Evolutionary conservation across 2,797 vertebrate species (phyloP), one percentile per base, ranked within the genome.

Genomic region (Pangasius sanitwongsei): DNA sequence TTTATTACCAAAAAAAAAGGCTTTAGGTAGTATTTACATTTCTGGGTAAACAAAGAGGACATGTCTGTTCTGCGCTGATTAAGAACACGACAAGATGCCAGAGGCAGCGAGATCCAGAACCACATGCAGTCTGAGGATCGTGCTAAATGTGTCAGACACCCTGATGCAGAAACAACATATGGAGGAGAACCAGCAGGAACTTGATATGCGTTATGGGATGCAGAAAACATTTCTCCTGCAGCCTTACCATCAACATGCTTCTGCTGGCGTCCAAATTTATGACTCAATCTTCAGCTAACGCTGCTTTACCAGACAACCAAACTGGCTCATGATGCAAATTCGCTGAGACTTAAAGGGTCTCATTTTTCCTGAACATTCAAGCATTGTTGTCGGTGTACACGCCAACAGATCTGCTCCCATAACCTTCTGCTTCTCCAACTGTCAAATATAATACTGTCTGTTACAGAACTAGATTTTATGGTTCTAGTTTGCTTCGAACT

Each of bases 1-100:
- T 85, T 90, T 89, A 83, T 55, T 37, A 70, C n/a, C n/a, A 82
- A 50, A 70, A 48, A 65, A 41, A 41, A n/a, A 89, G 83, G 78
- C 55, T 85, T 80, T 80, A 84, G 80, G 72, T 90, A 83, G 90
- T 90, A 90, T 92, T 91, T 91, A 92, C 90, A 92, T 77, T 82
- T 90, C 9, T 55, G n/a, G 59, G 41, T 31, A 65, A 89, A 91
- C 85, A 80, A 85, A 65, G 86, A 78, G 25, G 86, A 75, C 69
- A 69, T 90, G 70, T 89, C 88, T 87, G 87, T 89, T 81, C 53
- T 78, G 59, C n/a, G 25, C 28, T 83, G 87, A 88, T 80, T 85
- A 63, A 77, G 80, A 69, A 70, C 61, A 85, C 72, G 85, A 65
- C 89, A 85, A 92, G 87, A 70, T 41, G 74, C 77, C 86, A 57